Evolutionary conservation across 2,113 vertebrate genomes (phyloP).

Genomic region (Rhea americana): DNA sequence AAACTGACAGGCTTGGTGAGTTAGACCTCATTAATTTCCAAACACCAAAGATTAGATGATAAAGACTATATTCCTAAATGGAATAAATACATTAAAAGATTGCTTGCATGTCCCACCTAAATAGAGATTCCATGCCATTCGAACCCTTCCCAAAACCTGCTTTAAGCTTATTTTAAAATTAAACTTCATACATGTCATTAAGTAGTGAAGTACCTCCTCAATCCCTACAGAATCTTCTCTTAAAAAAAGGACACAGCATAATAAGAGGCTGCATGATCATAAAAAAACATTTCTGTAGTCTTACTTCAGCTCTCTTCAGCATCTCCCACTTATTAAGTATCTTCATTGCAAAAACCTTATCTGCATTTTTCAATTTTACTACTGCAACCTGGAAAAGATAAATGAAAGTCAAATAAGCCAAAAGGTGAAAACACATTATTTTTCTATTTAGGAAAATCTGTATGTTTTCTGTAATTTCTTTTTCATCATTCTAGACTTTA

Average conservation of each 20-base stretch:
- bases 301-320: slow-evolving; percentile 98
- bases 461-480: background rate
- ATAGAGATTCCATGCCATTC: background rate
- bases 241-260: background rate
- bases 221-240: too few species aligned
- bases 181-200: background rate
- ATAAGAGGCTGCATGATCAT: background rate
- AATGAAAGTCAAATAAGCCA: background rate
- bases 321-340: slow-evolving; percentile 99
- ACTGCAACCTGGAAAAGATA: slow-evolving; percentile 90
- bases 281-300: slow-evolving; percentile 2
- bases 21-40: background rate
- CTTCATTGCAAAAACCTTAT: slow-evolving; percentile 99
- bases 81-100: background rate
- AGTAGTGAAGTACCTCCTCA: background rate
- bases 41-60: background rate
- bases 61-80: background rate
- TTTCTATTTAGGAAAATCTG: background rate
- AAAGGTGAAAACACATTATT: background rate
- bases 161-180: background rate
- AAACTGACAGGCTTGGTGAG: background rate
- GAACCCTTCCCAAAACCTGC: background rate
- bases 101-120: background rate
- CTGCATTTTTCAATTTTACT: slow-evolving; percentile 94
- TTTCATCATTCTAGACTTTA: background rate